A percentile compares a stretch with the other conserved stretches of the same genome.
Conservation (phyloP, 2,888 invertebrate species). For the Drosophila quinaria region DNA sequence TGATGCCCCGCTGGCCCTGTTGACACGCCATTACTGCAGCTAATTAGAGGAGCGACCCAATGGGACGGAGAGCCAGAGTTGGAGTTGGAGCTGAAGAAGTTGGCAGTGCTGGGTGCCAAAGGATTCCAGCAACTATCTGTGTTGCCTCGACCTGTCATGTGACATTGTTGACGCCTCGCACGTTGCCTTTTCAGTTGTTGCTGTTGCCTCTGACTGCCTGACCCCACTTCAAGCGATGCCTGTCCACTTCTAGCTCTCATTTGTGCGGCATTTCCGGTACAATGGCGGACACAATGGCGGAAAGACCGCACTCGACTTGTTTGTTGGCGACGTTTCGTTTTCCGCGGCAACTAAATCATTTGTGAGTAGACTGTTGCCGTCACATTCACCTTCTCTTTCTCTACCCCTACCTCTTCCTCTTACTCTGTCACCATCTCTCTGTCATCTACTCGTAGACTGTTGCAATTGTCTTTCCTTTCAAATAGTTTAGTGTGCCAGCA, state of each 20-base stretch:
- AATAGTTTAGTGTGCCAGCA: slow-evolving; percentile 69
- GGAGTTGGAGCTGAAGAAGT: not conserved
- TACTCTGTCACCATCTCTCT: no score
- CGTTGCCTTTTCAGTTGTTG: slow-evolving; percentile 36
- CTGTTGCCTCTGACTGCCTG: slow-evolving; percentile 1
- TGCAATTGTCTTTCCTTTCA: slow-evolving; percentile 79
- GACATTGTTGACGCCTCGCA: slow-evolving; percentile 59
- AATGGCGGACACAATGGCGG: slow-evolving; percentile 69
- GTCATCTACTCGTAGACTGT: slow-evolving; percentile 17
- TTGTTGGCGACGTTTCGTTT: slow-evolving; percentile 78
- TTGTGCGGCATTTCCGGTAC: slow-evolving; percentile 80
- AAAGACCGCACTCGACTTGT: slow-evolving; percentile 68
- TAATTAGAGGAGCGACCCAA: slow-evolving; percentile 75
- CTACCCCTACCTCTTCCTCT: not conserved
- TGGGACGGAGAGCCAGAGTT: slow-evolving; percentile 7
- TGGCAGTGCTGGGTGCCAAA: slow-evolving; percentile 5
- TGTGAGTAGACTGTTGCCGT: slow-evolving; percentile 49
- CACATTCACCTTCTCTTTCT: slow-evolving; percentile 8
- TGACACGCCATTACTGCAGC: slow-evolving; percentile 79
- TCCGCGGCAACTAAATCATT: slow-evolving; percentile 78
- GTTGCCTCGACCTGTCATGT: slow-evolving; percentile 62
- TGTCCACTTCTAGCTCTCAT: slow-evolving; percentile 79
- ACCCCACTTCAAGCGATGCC: slow-evolving; percentile 21
- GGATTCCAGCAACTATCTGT: slow-evolving; percentile 20
- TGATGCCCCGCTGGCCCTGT: slow-evolving; percentile 60